Evolutionary conservation across 2,113 vertebrate genomes (phyloP).

Genomic region (Halcyon senegalensis): DNA sequence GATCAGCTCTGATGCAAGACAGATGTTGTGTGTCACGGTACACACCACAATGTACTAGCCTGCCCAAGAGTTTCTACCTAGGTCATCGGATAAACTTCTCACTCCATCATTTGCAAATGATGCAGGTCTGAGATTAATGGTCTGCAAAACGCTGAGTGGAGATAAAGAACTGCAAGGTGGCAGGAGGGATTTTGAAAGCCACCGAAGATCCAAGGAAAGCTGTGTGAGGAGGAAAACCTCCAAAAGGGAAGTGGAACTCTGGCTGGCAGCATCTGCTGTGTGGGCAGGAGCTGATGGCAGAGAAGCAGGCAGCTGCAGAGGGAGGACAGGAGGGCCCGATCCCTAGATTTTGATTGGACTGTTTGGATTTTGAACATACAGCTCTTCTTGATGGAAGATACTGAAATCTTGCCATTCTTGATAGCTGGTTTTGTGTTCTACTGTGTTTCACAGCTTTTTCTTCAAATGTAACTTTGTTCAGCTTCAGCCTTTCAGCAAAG

Average conservation of each 20-base stretch:
- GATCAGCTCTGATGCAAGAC: not conserved
- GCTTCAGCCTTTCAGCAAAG: no score
- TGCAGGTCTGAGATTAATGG: not conserved
- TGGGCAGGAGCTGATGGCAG: not conserved
- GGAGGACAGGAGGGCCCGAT: not conserved
- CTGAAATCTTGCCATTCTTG: not conserved
- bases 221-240: not conserved
- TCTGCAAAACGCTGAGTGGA: not conserved
- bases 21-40: not conserved
- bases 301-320: not conserved
- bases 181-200: not conserved
- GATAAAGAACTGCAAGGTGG: not conserved
- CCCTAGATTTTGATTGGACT: not conserved
- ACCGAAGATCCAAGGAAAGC: not conserved
- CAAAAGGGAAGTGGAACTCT: not conserved
- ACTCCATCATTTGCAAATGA: not conserved
- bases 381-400: not conserved
- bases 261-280: not conserved
- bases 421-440: not conserved
- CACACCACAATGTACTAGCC: not conserved
- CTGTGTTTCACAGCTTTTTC: no score
- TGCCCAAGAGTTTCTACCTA: not conserved
- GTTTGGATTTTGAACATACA: not conserved
- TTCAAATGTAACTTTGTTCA: no score
- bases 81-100: not conserved